Base-by-base conservation (phyloP, 2,113 vertebrate genomes). In the Chrysemys picta region DNA sequence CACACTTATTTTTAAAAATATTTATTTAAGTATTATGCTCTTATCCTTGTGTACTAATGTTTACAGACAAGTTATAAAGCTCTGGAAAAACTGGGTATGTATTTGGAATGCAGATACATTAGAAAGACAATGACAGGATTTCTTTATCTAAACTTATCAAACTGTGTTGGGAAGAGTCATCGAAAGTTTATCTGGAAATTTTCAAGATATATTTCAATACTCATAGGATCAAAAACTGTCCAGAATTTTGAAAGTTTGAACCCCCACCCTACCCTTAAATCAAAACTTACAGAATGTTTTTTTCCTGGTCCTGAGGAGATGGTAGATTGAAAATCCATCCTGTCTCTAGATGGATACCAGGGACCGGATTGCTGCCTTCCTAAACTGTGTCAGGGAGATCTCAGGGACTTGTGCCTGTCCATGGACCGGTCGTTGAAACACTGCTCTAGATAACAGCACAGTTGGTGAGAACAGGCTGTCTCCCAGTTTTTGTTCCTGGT, bases 1-100 rank as follows among this genome's bases (percentile, higher is more conserved):
- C 29, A 57, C 24, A 8, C 90, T 29, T 54, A 27, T 57, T 93
- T 76, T 76, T 79, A 72, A 88, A 45, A 57, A 83, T 82, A 89
- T 87, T 85, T 88, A 89, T 22, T 89, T 83, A 62, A 72, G 31
- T 90, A 85, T 49, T 88, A 0, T 86, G 79, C 84, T 96, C 1
- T 89, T 88, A 38, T 94, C 82, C 49, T 96, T 76, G 1, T 1
- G 0, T 86, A 79, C 76, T 29, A 88, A 2, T 96, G 94, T 97
- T 97, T 96, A 96, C 94, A 96, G 92, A 72, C 53, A 84, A 80
- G 45, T n/a, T 22, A 27, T 27, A n/a, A 14, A 69, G 42, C 45
- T 93, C 53, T 91, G 91, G 50, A 38, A 84, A 81, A 95, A 76
- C 80, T 87, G 80, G 86, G 69, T 80, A 8, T 86, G 80, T 91